Base-by-base conservation (phyloP, 2,113 vertebrate species). In the Labeo rohita region DNA sequence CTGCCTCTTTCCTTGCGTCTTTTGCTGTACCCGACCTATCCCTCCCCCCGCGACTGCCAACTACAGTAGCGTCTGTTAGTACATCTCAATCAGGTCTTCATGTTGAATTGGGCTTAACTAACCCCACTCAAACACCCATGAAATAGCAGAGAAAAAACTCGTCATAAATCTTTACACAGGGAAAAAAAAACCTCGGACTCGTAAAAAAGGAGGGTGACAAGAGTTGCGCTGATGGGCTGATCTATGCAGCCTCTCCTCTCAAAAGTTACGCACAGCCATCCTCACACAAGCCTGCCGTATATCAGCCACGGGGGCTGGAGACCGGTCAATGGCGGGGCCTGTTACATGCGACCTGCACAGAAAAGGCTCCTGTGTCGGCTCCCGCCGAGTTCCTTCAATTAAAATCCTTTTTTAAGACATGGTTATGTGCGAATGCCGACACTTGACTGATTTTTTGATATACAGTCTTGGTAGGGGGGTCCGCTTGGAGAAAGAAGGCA, bases 331-430 rank as follows among this genome's bases (percentile, higher is more conserved):
- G 92, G 88, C 89, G 23, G 39, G 56, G 85, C 66, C 89, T 91
- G 88, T 89, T 90, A 89, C 87, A 83, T 90, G 85, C 39, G 89
- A 87, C 91, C 88, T 91, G 92, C 92, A 89, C 91, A 90, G 90
- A 95, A 92, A 95, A 93, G 93, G 93, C 92, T 91, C 92, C 93
- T 94, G 92, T 91, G 90, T 92, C 91, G 91, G 91, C 92, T 94
- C 93, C 93, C 92, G 92, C 92, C 92, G 93, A 90, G 92, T 93
- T 91, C 91, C 90, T 93, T 92, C 92, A 93, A 95, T 94, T 95
- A 94, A 94, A 94, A 89, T 92, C 93, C 88, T 84, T 92, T 90
- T 92, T 92, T 92, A 93, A 93, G 92, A 88, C 88, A 90, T 83
- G 79, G 78, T 91, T 92, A 93, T 93, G 91, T 84, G 90, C 86